Evolutionary conservation across 2,113 vertebrate species (phyloP), one percentile per base, ranked within the genome.

Genomic region (Lamprologus sp.): DNA sequence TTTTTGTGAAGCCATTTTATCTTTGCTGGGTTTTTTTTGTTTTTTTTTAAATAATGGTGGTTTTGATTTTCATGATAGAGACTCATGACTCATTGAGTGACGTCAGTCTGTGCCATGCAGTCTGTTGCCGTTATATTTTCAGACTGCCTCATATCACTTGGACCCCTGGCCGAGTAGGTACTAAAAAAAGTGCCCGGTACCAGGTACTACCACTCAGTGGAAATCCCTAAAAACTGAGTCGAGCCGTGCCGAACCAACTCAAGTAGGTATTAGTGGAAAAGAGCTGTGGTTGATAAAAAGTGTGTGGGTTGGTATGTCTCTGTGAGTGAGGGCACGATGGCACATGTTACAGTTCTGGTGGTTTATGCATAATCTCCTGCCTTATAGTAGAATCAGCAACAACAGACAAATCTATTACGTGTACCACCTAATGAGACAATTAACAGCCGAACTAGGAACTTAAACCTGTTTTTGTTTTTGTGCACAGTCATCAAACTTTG

Each of bases 21-120:
- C 4, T 7, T 55, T 55, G 21, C 4, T 14, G 7, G 21, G 2
- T 0, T 0, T 7, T 3, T 26, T 8, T 14, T 28, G 0, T 10
- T 2, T 7, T 7, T 26, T 28, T 58, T 28, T 0, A 10, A 60
- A 60, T 10, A 60, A 60, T 60, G 14, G 26, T 17, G 14, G 8
- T 31, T 60, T 60, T 60, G 28, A 60, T 60, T 60, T 60, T 60
- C 28, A 31, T 10, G 28, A 60, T 60, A 60, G 56, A 60, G 56
- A 60, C 56, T 33, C 56, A 33, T 60, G 9, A 33, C 56, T 60
- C 15, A 33, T 10, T 60, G 56, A 60, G 28, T 60, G 56, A 60
- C 3, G 56, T 0, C 56, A 60, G 2, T 60, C 28, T 60, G 56
- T 60, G 56, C 26, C 56, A 60, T 17, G 14, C 26, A 60, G 58